phyloP scores from a whole-genome alignment of 2,797 vertebrate genomes.

The Cephalopachus bancanus region DNA sequence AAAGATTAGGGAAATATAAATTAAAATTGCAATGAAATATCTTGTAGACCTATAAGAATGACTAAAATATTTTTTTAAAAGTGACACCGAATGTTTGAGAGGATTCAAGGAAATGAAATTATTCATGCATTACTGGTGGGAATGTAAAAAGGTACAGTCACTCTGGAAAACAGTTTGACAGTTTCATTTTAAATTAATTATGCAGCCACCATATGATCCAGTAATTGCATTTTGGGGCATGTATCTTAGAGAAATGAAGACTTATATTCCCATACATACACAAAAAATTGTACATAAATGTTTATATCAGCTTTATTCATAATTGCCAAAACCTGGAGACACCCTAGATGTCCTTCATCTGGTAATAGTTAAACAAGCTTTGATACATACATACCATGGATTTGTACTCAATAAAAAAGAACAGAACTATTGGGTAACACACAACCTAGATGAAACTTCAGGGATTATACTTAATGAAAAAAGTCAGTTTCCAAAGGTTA shows the following conservation, averaged over 20 bases:
- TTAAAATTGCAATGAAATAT: background rate
- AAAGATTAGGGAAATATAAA: background rate
- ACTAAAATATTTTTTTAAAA: background rate
- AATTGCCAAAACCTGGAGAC: background rate
- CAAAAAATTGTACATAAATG: background rate
- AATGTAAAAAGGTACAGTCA: no score
- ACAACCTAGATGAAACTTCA: background rate
- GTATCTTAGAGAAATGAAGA: background rate
- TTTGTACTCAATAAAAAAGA: background rate
- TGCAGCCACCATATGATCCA: no score
- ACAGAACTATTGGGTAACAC: background rate
- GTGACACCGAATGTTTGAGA: background rate
- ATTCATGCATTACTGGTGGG: no score
- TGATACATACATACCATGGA: background rate
- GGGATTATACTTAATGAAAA: background rate
- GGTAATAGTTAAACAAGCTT: slow-evolving; percentile 18
- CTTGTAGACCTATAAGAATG: background rate
- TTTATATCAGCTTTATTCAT: background rate
- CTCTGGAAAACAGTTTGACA: no score
- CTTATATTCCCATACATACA: background rate
- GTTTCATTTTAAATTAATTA: no score
- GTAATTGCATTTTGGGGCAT: background rate
- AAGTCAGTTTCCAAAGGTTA: background rate
- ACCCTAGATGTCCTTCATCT: background rate
- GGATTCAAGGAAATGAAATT: no score